These are phyloP conservation scores for Stenurella melanura DNA, from an alignment of 2,888 invertebrate species.

Conservation along the genomic window DNA sequence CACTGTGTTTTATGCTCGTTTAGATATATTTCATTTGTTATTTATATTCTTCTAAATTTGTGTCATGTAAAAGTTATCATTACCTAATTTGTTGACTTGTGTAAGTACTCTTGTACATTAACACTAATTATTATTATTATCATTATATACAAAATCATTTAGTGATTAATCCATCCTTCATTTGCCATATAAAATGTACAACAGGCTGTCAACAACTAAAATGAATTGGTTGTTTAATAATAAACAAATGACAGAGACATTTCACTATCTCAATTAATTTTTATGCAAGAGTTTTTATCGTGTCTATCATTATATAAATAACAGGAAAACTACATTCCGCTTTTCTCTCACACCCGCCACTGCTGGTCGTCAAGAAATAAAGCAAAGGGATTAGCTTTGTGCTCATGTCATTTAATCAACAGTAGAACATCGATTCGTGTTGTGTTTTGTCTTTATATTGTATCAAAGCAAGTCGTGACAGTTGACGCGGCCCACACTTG, in stretches of 20 bases:
- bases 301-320: neutral
- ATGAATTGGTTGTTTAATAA: neutral
- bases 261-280: neutral
- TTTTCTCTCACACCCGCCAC: neutral
- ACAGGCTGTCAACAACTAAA: neutral
- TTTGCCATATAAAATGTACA: no score
- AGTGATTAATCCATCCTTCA: no score
- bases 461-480: slow-evolving; percentile 51
- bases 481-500: slow-evolving; percentile 48
- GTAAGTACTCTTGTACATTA: no score
- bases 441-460: slow-evolving; percentile 50
- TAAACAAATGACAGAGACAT: neutral
- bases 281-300: neutral
- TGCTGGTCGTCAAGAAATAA: neutral
- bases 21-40: no score
- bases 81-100: no score
- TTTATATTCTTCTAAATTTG: no score
- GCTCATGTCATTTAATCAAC: slow-evolving; percentile 52
- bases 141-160: no score
- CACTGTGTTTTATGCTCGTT: no score
- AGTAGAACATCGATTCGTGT: slow-evolving; percentile 52
- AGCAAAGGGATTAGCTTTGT: neutral
- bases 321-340: neutral
- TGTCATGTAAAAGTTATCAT: no score
- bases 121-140: no score